Base-by-base conservation (phyloP, 2,888 invertebrate genomes). In the Lepidocyrtinus sp. region DNA sequence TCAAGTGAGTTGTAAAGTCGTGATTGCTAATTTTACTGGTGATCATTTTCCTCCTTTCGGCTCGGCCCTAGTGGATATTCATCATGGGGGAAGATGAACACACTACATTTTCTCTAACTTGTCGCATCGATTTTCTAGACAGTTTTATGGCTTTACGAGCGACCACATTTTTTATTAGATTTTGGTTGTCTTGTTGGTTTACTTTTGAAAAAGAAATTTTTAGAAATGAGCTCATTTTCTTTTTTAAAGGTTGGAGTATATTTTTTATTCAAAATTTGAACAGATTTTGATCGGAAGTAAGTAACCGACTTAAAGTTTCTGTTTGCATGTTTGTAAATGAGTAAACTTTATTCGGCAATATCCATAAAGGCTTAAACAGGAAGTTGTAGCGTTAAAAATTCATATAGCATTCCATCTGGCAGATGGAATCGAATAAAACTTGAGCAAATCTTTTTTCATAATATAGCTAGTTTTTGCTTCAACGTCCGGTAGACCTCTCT, bases 21-120 rank as follows among this genome's bases (percentile, higher is more conserved):
- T 70, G 70, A 70, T 70, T 70, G 70, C 21, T 72, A 62, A 67
- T 50, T 62, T 68, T 63, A 50, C 64, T 70, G 55, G 70, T 76
- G 64, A 76, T 63, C 69, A 76, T 45, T 22, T 24, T 63, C 22
- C 15, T 36, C 70, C 55, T 65, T 61, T 67, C 75, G 65, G 55
- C 59, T 45, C 2, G 1, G n/a, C n/a, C 12, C 12, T 36, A 36
- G 36, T 9, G 36, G 12, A 36, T 9, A 36, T 36, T 9, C 36
- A 36, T 36, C 36, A 36, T 12, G 12, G 36, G 36, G 12, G 36
- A 36, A 36, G 36, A 36, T 36, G 36, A 12, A 36, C 36, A 36
- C 12, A 12, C 36, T 36, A 36, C 36, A 36, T 36, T 36, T 36
- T 36, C 7, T 36, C 12, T 36, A 36, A 36, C 36, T 36, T 36